Conservation (phyloP, 1,140 invertebrate species). For the Aradophagus sp. region DNA sequence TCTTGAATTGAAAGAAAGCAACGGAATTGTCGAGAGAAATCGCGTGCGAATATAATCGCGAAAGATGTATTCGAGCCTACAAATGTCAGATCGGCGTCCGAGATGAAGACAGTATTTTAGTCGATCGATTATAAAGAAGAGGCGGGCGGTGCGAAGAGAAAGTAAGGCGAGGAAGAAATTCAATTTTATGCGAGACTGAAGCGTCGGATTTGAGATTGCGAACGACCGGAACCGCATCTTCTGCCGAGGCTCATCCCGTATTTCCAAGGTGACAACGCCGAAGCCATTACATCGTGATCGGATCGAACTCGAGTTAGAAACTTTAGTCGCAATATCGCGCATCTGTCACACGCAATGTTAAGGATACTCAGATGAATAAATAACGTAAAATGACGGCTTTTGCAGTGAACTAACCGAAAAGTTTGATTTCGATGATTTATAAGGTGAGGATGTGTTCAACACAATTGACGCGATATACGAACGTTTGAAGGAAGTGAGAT, state of each 20-base stretch:
- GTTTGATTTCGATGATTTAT: conserved; percentile 47
- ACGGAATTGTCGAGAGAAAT: no score
- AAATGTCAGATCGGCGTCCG: conserved; percentile 28
- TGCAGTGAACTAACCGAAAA: conserved; percentile 28
- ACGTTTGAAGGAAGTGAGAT: no score
- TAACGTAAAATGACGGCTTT: conserved; percentile 44
- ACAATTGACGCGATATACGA: no score
- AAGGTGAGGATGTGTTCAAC: conserved; percentile 17
- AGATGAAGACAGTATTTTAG: conserved; percentile 37
- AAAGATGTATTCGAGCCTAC: neutral
- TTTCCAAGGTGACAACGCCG: conserved; percentile 60
- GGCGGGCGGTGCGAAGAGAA: conserved; percentile 13
- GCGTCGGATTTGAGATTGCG: conserved; percentile 53
- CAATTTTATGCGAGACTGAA: conserved; percentile 50
- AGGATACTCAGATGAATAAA: conserved; percentile 55
- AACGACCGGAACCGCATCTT: conserved; percentile 55
- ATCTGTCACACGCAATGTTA: conserved; percentile 46
- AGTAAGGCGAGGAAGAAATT: conserved; percentile 38
- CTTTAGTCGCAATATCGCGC: conserved; percentile 54
- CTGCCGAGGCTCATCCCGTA: conserved; percentile 58
- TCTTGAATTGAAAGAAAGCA: no score
- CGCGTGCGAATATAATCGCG: no score
- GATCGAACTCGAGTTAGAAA: conserved; percentile 61
- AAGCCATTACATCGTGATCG: conserved; percentile 62
- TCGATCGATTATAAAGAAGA: conserved; percentile 37